These are phyloP conservation scores for Novumbra hubbsi DNA, from an alignment of 2,797 vertebrate species.

Conservation along the genomic window DNA sequence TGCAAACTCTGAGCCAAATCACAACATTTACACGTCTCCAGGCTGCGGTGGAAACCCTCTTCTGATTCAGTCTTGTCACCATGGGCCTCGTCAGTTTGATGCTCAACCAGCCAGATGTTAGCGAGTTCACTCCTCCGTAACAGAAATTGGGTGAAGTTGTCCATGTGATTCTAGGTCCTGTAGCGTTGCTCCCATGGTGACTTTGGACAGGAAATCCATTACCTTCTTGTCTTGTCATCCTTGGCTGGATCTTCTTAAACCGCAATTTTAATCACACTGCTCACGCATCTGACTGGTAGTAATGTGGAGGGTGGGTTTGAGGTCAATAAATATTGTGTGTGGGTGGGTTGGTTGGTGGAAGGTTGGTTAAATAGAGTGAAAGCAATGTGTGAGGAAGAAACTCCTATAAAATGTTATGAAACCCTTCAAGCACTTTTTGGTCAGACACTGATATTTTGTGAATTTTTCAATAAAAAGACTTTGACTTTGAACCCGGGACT, in stretches of 20 bases:
- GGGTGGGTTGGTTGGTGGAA: no score
- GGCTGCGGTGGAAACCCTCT: conserved; percentile 10
- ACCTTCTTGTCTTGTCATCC: conserved; percentile 4
- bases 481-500: no score
- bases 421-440: no score
- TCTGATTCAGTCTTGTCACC: conserved; percentile 16
- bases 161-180: conserved; percentile 10
- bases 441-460: no score
- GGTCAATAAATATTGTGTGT: no score
- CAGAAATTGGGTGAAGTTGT: not conserved
- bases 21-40: not conserved
- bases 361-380: no score
- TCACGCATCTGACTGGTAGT: not conserved
- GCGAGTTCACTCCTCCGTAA: conserved; percentile 15
- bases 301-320: no score
- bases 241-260: conserved; percentile 3
- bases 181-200: conserved; percentile 22
- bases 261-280: not conserved
- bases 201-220: conserved; percentile 15
- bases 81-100: conserved; percentile 17
- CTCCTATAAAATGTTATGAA: not conserved
- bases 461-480: no score
- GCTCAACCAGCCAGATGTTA: conserved; percentile 17
- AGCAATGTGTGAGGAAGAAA: no score
- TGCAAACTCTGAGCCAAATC: conserved; percentile 6